Conservation (phyloP, 2,888 invertebrate genomes). For the Spilarctia lutea region DNA sequence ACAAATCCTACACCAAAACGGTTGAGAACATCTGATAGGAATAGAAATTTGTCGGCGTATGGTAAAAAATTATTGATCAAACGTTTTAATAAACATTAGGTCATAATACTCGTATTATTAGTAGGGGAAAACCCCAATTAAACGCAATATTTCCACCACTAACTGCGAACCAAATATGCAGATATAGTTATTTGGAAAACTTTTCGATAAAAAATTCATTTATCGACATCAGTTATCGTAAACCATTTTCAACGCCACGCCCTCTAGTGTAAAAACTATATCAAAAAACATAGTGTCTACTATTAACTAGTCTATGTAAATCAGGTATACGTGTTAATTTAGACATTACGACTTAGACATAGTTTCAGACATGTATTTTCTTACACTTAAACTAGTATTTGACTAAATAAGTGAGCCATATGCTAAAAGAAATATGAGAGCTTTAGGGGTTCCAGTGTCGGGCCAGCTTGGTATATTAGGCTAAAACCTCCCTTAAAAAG, state of each 20-base stretch:
- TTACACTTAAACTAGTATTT: constrained; percentile 66
- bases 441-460: not conserved
- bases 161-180: not conserved
- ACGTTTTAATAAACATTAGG: too few relatives aligned
- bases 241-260: constrained; percentile 10
- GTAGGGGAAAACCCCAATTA: too few relatives aligned
- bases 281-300: constrained; percentile 59
- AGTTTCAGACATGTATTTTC: constrained; percentile 88
- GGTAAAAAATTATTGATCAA: too few relatives aligned
- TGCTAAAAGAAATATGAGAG: constrained; percentile 20
- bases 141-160: not conserved
- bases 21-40: too few relatives aligned
- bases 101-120: too few relatives aligned
- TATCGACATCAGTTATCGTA: constrained; percentile 24
- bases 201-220: constrained; percentile 6
- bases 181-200: not conserved
- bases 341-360: constrained; percentile 77
- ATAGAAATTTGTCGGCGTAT: too few relatives aligned
- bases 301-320: constrained; percentile 67
- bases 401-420: constrained; percentile 40
- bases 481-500: too few relatives aligned
- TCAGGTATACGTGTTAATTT: constrained; percentile 73
- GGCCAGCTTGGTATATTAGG: not conserved
- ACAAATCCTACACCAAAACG: too few relatives aligned
- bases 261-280: constrained; percentile 49